phyloP scores from a whole-genome alignment of 2,888 invertebrate genomes.

The Sminthurides aquaticus region DNA sequence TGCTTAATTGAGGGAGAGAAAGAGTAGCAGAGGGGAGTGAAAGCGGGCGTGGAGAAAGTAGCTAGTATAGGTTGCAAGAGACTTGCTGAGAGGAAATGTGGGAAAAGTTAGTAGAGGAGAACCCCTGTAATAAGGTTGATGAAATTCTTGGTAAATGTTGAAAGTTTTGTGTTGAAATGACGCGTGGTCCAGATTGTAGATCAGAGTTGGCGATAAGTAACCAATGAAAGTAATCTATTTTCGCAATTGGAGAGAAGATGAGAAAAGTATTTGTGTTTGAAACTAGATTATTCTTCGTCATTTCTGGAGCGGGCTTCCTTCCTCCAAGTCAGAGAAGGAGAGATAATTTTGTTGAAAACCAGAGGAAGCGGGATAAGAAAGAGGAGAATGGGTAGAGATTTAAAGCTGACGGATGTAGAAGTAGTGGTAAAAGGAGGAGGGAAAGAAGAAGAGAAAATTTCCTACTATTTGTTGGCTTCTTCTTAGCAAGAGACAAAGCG shows the following conservation, averaged over 20 bases:
- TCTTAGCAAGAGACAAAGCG: neutral
- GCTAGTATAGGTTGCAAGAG: too few species aligned
- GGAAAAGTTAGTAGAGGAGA: neutral
- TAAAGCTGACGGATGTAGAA: too few species aligned
- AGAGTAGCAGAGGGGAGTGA: neutral
- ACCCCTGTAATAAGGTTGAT: neutral
- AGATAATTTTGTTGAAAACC: too few species aligned
- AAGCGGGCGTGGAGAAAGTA: neutral
- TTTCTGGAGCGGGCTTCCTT: neutral
- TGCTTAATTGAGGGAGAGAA: neutral
- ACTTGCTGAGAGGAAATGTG: too few species aligned
- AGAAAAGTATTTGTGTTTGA: constrained; percentile 9
- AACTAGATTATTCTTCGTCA: neutral
- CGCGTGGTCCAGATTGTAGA: constrained; percentile 5
- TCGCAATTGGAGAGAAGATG: neutral
- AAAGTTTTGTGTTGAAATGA: neutral
- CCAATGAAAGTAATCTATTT: constrained; percentile 6
- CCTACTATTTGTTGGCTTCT: too few species aligned
- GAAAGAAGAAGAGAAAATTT: too few species aligned
- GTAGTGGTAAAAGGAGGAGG: too few species aligned
- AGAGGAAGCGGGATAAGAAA: too few species aligned
- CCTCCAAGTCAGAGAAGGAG: too few species aligned
- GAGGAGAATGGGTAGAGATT: too few species aligned
- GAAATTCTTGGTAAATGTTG: neutral
- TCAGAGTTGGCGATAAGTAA: constrained; percentile 13